phyloP scores from a whole-genome alignment of 2,888 invertebrate genomes.

The Pterostichus niger region DNA sequence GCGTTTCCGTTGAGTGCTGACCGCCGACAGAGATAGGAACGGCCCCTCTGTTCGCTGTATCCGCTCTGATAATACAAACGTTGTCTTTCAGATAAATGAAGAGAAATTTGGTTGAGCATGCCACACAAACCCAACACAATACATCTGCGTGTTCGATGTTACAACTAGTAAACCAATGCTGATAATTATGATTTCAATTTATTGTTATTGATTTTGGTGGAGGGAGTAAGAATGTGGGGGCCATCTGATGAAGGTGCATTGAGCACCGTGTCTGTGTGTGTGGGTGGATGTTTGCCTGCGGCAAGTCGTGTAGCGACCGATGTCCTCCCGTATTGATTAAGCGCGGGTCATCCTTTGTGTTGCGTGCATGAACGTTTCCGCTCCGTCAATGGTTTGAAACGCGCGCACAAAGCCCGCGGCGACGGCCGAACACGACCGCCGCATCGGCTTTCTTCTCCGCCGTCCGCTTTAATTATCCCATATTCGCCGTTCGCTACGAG shows the following conservation, averaged over 20 bases:
- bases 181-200: slow-evolving; percentile 2
- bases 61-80: slow-evolving; percentile 66
- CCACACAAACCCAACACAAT: slow-evolving; percentile 23
- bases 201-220: slow-evolving; percentile 27
- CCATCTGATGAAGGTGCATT: slow-evolving; percentile 17
- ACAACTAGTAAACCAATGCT: slow-evolving; percentile 8
- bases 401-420: slow-evolving; percentile 54
- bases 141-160: slow-evolving; percentile 12
- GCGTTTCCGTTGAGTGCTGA: slow-evolving; percentile 28
- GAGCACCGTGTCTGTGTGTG: slow-evolving; percentile 31
- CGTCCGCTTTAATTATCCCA: slow-evolving; percentile 62
- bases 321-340: slow-evolving; percentile 67
- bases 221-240: slow-evolving; percentile 24
- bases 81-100: slow-evolving; percentile 64
- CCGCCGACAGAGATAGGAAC: slow-evolving; percentile 48
- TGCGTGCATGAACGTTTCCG: slow-evolving; percentile 62
- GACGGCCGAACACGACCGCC: slow-evolving; percentile 31
- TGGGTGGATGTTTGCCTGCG: slow-evolving; percentile 46
- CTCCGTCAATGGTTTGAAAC: slow-evolving; percentile 63
- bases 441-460: slow-evolving; percentile 53
- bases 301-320: slow-evolving; percentile 59
- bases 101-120: slow-evolving; percentile 10
- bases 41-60: slow-evolving; percentile 29
- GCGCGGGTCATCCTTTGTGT: slow-evolving; percentile 65
- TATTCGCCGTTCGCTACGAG: slow-evolving; percentile 25